Evolutionary conservation across 2,797 vertebrate species (phyloP).

Genomic region (Falco cherrug): DNA sequence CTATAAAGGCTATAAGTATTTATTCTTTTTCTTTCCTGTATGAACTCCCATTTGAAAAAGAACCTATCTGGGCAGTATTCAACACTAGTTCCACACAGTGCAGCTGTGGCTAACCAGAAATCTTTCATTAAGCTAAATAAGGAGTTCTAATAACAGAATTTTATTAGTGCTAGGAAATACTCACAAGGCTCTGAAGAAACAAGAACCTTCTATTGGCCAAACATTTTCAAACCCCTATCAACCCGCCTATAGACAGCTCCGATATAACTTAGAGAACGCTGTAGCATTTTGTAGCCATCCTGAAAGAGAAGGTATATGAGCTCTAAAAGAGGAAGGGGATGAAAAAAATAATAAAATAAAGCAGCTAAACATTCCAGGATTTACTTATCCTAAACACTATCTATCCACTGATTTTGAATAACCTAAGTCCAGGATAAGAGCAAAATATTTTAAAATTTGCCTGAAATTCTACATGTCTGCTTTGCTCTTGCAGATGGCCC

Average conservation of each 20-base stretch:
- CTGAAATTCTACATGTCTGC: conserved; percentile 54
- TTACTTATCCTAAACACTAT: not conserved
- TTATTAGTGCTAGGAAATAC: conserved; percentile 24
- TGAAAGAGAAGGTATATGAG: not conserved
- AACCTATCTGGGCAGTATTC: not conserved
- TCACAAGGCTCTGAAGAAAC: conserved; percentile 37
- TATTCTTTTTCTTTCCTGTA: not conserved
- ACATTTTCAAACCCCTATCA: conserved; percentile 58
- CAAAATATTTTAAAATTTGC: conserved; percentile 28
- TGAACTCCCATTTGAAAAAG: not conserved
- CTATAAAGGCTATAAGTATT: no score
- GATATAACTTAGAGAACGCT: not conserved
- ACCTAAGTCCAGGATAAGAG: not conserved
- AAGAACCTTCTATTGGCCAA: not conserved
- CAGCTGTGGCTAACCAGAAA: conserved; percentile 52
- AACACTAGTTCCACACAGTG: not conserved
- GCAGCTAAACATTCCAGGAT: not conserved
- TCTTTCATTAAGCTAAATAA: conserved; percentile 42
- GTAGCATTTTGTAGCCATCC: not conserved
- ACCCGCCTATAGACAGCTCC: not conserved
- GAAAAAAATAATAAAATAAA: conserved; percentile 11
- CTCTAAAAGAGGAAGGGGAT: not conserved
- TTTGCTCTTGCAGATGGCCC: not conserved
- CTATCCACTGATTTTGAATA: conserved; percentile 45
- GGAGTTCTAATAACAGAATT: not conserved